Conservation (phyloP, 1,140 invertebrate species). For the Oncopeltus fasciatus region DNA sequence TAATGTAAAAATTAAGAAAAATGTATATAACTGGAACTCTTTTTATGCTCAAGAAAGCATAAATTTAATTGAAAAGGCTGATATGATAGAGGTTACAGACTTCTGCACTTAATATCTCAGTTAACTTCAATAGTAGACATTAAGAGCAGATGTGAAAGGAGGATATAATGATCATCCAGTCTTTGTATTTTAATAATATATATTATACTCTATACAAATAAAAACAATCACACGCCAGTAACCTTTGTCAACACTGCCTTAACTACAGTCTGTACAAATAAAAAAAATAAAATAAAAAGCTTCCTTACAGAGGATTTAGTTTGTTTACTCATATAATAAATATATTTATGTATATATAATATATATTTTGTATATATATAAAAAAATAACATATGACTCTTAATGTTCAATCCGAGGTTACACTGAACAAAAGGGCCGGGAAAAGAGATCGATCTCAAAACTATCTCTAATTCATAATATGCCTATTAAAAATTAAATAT, state of each 20-base stretch:
- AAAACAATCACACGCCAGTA: slow-evolving; percentile 4
- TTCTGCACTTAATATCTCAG: slow-evolving; percentile 3
- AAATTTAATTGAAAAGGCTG: slow-evolving; percentile 3
- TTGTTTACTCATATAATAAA: slow-evolving; percentile 9
- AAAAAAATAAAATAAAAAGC: slow-evolving; percentile 1
- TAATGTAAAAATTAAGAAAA: neutral
- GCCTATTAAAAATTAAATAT: slow-evolving; percentile 6
- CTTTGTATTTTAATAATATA: neutral
- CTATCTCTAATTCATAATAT: slow-evolving; percentile 4
- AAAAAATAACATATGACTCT: slow-evolving; percentile 14
- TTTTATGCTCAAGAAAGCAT: slow-evolving; percentile 1
- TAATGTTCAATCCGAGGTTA: slow-evolving; percentile 1
- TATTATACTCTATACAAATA: neutral
- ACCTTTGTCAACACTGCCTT: slow-evolving; percentile 13
- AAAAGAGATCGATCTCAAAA: slow-evolving; percentile 6
- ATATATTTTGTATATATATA: slow-evolving; percentile 5
- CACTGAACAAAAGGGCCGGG: slow-evolving; percentile 3
- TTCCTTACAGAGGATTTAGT: neutral
- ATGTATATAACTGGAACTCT: slow-evolving; percentile 1
- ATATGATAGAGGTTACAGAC: slow-evolving; percentile 15
- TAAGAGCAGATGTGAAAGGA: slow-evolving; percentile 4
- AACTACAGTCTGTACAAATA: slow-evolving; percentile 10
- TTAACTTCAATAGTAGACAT: neutral
- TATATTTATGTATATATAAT: slow-evolving; percentile 7
- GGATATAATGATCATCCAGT: neutral